Conservation (phyloP, 2,113 vertebrate species). For the Mormyrus iriodes region DNA sequence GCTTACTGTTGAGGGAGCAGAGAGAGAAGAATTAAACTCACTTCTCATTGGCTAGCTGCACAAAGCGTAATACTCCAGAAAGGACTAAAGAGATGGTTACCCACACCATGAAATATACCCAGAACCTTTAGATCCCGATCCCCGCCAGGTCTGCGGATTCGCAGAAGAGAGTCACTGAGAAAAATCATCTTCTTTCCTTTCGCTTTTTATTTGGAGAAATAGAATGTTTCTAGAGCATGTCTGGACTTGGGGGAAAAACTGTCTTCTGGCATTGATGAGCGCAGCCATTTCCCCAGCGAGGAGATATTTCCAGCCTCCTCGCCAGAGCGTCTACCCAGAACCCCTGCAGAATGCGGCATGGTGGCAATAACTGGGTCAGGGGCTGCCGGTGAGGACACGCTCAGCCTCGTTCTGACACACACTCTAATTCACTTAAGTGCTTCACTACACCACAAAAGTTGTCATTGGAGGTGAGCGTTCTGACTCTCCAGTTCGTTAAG, state of each 20-base stretch:
- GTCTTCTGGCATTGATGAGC: conserved; percentile 38
- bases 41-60: neutral
- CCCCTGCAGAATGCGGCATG: conserved; percentile 14
- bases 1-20: neutral
- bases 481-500: conserved; percentile 5
- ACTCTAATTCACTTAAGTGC: conserved; percentile 37
- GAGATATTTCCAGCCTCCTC: conserved; percentile 35
- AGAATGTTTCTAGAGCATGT: conserved; percentile 36
- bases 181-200: conserved; percentile 25
- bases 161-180: neutral
- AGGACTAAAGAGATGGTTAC: neutral
- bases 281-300: conserved; percentile 40
- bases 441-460: conserved; percentile 14
- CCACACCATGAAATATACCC: neutral
- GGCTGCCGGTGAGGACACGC: conserved; percentile 15
- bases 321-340: conserved; percentile 29
- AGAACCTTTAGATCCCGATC: neutral
- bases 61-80: neutral
- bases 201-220: conserved; percentile 25
- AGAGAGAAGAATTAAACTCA: neutral
- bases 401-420: conserved; percentile 18
- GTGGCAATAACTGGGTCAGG: conserved; percentile 33
- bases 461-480: conserved; percentile 2
- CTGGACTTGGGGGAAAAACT: conserved; percentile 33
- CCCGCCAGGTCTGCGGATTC: neutral